These are phyloP conservation scores for Synergus laeviventris DNA, from an alignment of 2,888 invertebrate genomes.

Conservation along the genomic window DNA sequence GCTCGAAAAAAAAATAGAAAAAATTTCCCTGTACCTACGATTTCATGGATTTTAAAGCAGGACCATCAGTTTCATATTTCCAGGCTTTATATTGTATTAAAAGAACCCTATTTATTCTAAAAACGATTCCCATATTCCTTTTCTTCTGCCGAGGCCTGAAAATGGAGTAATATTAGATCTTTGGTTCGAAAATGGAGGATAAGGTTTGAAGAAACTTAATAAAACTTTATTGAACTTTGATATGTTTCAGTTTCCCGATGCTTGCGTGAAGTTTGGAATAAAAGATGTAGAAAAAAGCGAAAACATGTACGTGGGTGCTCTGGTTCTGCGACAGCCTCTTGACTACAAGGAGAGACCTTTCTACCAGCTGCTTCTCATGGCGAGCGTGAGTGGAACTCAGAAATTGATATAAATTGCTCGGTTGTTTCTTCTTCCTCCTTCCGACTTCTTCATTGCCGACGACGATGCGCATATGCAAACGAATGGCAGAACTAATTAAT, in stretches of 20 bases:
- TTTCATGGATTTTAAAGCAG: neutral
- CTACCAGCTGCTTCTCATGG: slow-evolving; percentile 86
- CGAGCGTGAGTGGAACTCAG: slow-evolving; percentile 81
- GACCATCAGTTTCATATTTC: too few relatives aligned
- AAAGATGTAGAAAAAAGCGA: slow-evolving; percentile 81
- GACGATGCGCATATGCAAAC: slow-evolving; percentile 27
- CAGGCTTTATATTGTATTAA: too few relatives aligned
- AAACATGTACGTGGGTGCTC: slow-evolving; percentile 83
- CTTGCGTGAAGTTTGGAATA: slow-evolving; percentile 84
- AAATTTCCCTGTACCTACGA: neutral
- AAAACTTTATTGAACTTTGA: slow-evolving; percentile 15
- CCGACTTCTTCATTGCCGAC: slow-evolving; percentile 7
- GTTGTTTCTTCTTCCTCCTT: slow-evolving; percentile 11
- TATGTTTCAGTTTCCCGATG: slow-evolving; percentile 80
- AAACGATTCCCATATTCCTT: too few relatives aligned
- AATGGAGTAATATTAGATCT: neutral
- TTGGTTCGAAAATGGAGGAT: neutral
- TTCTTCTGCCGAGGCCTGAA: neutral
- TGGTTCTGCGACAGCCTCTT: slow-evolving; percentile 83
- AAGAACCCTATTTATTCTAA: too few relatives aligned
- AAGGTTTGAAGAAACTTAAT: neutral
- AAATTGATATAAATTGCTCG: slow-evolving; percentile 61
- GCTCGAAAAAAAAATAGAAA: neutral
- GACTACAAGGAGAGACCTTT: slow-evolving; percentile 88
- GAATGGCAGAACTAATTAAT: slow-evolving; percentile 33